A percentile compares a stretch with the other conserved stretches of the same genome.
phyloP scores from a whole-genome alignment of 2,888 invertebrate species.

The Caenorhabditis panamensis region DNA sequence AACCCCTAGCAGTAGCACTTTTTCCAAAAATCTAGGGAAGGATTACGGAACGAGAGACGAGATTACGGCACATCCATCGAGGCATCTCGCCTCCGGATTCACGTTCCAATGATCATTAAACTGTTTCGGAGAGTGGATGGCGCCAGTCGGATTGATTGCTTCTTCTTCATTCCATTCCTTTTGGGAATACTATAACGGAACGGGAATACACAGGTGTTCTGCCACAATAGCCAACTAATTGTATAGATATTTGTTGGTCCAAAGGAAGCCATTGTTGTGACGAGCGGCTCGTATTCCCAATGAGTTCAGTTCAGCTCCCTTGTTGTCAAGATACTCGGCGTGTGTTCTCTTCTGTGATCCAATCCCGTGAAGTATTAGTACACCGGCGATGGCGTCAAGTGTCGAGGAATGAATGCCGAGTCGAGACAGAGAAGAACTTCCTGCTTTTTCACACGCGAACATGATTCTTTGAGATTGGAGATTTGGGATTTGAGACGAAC shows the following conservation, averaged over 20 bases:
- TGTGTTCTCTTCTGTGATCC: neutral
- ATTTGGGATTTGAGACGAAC: too few relatives aligned
- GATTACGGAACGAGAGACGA: neutral
- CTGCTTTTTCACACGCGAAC: neutral
- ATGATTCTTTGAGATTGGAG: too few relatives aligned
- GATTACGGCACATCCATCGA: neutral
- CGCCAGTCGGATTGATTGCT: neutral
- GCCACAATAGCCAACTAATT: conserved; percentile 10
- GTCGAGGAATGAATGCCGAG: too few relatives aligned
- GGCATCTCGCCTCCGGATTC: neutral
- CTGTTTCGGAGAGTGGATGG: neutral
- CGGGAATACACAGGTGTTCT: neutral
- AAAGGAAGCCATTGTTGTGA: neutral
- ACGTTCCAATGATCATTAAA: conserved; percentile 11
- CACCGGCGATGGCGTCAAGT: conserved; percentile 7
- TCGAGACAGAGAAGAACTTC: neutral
- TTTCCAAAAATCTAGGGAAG: neutral
- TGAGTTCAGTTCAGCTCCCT: neutral
- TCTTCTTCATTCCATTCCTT: conserved; percentile 2
- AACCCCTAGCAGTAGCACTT: neutral
- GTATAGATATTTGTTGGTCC: neutral
- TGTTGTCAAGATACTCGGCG: neutral
- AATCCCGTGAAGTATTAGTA: conserved; percentile 5
- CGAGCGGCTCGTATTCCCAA: neutral
- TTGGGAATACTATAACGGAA: neutral